Base-by-base conservation (phyloP, 2,888 invertebrate genomes). In the Flabesymbios commensalis region DNA sequence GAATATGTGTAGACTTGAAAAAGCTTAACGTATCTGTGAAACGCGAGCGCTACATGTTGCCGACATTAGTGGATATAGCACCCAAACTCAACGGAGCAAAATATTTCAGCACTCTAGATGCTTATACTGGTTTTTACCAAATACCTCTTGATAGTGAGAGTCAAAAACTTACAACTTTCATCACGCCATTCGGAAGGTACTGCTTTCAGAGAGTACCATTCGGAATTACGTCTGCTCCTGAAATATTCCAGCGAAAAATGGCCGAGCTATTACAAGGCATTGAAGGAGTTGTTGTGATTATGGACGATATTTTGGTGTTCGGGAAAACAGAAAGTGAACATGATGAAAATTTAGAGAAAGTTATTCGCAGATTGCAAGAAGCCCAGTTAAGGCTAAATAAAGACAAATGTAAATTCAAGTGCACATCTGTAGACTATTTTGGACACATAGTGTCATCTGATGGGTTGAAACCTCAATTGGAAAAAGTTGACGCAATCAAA, bases 251-350 rank as follows among this genome's bases (percentile, higher is more conserved):
- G 41, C 22, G 59, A 28, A 43, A 45, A 22, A 58, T 67, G 57
- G n/a, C 49, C 1, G 61, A 68, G 29, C 45, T 70, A 14, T 24
- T 64, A 2, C 10, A 24, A 26, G 63, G 55, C 24, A 69, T n/a
- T n/a, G n/a, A n/a, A n/a, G n/a, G n/a, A n/a, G n/a, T n/a, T n/a
- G n/a, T n/a, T n/a, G n/a, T n/a, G n/a, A n/a, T n/a, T n/a, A n/a
- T 69, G 53, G 69, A 70, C 36, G 64, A 70, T 51, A 64, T 68
- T 28, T 48, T 68, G 4, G 49, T 70, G 10, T 54, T 45, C 33
- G 69, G 68, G 5, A 28, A 43, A 4, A 59, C 29, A n/a, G 28
- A 47, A 5, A 33, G 55, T 19, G 60, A 61, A 19, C 69, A 70
- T 52, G 67, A 69, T 31, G 22, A 28, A 22, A 26, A 51, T 5